Conservation (phyloP, 92 coral and sea anemone genomes). For the Desmophyllum pertusum region DNA sequence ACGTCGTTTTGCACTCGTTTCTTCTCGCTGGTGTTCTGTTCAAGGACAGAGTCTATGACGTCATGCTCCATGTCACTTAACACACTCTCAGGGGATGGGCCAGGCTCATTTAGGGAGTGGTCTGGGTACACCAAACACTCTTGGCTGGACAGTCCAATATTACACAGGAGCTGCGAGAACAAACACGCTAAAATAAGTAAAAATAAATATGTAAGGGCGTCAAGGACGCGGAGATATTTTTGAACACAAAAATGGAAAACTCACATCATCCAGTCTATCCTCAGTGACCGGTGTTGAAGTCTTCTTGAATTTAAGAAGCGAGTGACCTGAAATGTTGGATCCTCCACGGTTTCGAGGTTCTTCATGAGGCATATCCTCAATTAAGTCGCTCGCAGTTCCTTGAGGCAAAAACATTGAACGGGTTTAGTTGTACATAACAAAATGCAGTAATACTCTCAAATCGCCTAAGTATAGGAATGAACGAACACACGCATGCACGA, state of each 20-base stretch:
- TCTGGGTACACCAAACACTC: conserved; percentile 94
- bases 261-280: conserved; percentile 81
- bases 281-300: conserved; percentile 59
- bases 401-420: neutral
- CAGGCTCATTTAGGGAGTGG: conserved; percentile 94
- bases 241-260: neutral
- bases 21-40: conserved; percentile 75
- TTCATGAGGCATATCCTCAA: neutral
- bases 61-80: conserved; percentile 71
- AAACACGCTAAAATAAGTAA: neutral
- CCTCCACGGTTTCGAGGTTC: neutral
- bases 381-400: neutral
- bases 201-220: neutral
- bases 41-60: conserved; percentile 79
- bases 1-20: conserved; percentile 52
- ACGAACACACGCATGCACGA: neutral
- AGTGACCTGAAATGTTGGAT: neutral
- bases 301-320: conserved; percentile 52
- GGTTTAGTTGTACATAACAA: neutral
- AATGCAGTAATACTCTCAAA: neutral
- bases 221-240: neutral
- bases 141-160: conserved; percentile 87
- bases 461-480: neutral
- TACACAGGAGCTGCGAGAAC: conserved; percentile 60
- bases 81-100: conserved; percentile 82